Evolutionary conservation across 1,140 invertebrate genomes (phyloP).

Genomic region (Lordiphosa collinella): DNA sequence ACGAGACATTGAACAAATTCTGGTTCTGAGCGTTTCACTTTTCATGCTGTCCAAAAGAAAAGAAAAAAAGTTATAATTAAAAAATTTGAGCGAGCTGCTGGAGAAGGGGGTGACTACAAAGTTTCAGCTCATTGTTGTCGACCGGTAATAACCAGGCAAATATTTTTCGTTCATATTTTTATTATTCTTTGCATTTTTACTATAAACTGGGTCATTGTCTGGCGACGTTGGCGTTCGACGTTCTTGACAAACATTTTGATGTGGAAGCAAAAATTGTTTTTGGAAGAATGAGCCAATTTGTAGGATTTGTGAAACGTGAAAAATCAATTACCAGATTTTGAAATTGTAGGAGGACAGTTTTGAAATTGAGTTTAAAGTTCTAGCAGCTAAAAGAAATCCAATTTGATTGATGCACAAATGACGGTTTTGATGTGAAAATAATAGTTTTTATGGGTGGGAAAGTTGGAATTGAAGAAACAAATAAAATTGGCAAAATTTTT

Average conservation of each 20-base stretch:
- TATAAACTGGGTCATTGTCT: conserved; percentile 60
- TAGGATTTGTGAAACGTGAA: no score
- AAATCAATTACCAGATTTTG: no score
- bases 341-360: no score
- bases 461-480: no score
- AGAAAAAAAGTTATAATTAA: conserved; percentile 11
- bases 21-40: conserved; percentile 66
- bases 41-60: conserved; percentile 17
- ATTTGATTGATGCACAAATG: no score
- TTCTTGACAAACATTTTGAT: conserved; percentile 57
- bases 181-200: conserved; percentile 22
- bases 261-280: conserved; percentile 23
- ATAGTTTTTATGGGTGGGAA: no score
- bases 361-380: no score
- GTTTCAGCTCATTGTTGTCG: conserved; percentile 38
- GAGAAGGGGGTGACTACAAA: conserved; percentile 16
- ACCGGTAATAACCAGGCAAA: conserved; percentile 30
- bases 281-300: no score
- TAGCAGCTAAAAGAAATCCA: no score
- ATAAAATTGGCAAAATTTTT: no score
- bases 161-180: conserved; percentile 20
- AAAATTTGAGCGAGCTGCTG: conserved; percentile 14
- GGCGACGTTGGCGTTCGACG: conserved; percentile 28
- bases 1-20: conserved; percentile 48
- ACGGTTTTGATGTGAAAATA: no score